Evolutionary conservation across 2,113 vertebrate species (phyloP), one percentile per base, ranked within the genome.

Genomic region (Crotophaga sulcirostris): DNA sequence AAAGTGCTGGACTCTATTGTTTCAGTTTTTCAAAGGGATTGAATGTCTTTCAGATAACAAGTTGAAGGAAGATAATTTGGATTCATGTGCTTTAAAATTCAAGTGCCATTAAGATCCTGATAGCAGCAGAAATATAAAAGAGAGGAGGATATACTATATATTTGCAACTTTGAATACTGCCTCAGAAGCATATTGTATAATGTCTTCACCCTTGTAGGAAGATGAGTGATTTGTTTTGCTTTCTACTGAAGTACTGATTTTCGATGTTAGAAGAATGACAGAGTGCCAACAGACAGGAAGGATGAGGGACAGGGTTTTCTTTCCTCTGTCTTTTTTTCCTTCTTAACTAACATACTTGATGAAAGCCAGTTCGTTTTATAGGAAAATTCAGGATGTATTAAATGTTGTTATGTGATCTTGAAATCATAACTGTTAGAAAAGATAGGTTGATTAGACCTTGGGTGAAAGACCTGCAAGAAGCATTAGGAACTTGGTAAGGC

Each of bases 61-160:
- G 78, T 91, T 97, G 69, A 93, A 92, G 96, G 89, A 91, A 88
- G 78, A 58, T 88, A 11, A 64, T 94, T 93, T 95, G 81, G 76
- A 89, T 89, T 87, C n/a, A 49, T 56, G 12, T 54, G 66, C 40
- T 97, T 96, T 47, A 92, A 90, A 96, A 89, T 69, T 91, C 79
- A 89, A 72, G 47, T 85, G 13, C 36, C 33, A 51, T 95, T 94
- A 90, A 10, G 15, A 78, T 80, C n/a, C 38, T 66, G 42, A 77
- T 81, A 89, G 29, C 9, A 40, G 20, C 51, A 73, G 70, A 58
- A 90, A 64, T 82, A 31, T 33, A 67, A 45, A 82, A 59, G 14
- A 56, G 12, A 13, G 15, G 18, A 62, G 16, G 5, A 20, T 69
- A 13, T 44, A 9, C 24, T 76, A 28, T 25, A 6, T 73, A 87